Evolutionary conservation across 2,888 invertebrate species (phyloP).

Genomic region (Oligia latruncula): DNA sequence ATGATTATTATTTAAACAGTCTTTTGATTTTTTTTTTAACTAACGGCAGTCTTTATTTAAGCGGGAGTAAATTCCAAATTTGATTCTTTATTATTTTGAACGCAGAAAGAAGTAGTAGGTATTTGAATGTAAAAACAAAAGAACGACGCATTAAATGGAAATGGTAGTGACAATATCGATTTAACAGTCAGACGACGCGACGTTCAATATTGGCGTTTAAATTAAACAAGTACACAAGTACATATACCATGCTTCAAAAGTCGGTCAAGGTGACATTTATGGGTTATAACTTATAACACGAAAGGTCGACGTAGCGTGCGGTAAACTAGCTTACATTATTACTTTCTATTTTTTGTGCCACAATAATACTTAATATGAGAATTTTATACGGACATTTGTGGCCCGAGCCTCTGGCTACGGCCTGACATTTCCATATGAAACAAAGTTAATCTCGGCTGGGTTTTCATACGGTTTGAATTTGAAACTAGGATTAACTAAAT

Average conservation of each 20-base stretch:
- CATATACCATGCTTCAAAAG: slow-evolving; percentile 44
- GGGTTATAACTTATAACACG: slow-evolving; percentile 64
- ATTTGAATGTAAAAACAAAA: slow-evolving; percentile 1
- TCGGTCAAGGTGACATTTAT: slow-evolving; percentile 72
- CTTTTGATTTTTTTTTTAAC: neutral
- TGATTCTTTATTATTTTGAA: neutral
- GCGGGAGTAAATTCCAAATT: neutral
- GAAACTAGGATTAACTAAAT: slow-evolving; percentile 21
- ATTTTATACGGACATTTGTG: slow-evolving; percentile 33
- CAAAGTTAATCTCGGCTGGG: slow-evolving; percentile 23
- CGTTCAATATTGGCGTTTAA: slow-evolving; percentile 24
- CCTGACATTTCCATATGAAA: slow-evolving; percentile 43
- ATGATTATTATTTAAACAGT: neutral
- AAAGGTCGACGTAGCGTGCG: slow-evolving; percentile 66
- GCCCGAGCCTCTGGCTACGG: slow-evolving; percentile 4
- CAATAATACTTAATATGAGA: slow-evolving; percentile 35
- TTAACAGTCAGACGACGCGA: slow-evolving; percentile 19
- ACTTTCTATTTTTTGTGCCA: slow-evolving; percentile 51
- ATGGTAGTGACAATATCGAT: slow-evolving; percentile 40
- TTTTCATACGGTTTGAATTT: slow-evolving; percentile 32
- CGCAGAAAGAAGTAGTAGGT: neutral
- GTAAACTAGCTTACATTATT: slow-evolving; percentile 53
- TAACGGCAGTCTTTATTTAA: neutral
- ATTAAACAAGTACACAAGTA: slow-evolving; percentile 38
- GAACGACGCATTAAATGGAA: neutral